phyloP scores from a whole-genome alignment of 2,888 invertebrate species.

The Pristionchus mayeri region DNA sequence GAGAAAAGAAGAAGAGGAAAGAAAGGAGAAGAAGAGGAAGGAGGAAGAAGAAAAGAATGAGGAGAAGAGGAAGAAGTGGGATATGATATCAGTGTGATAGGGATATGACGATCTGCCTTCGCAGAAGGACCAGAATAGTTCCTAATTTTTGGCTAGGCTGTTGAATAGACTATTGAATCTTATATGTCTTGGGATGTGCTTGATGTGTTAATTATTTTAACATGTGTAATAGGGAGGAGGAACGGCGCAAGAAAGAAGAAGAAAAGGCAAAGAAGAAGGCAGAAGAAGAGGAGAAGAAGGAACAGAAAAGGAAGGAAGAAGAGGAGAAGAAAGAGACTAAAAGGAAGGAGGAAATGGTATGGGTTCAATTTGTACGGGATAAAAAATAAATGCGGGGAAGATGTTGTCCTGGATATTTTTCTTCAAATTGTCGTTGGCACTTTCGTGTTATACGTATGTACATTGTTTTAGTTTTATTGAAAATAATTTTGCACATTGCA shows the following conservation, averaged over 20 bases:
- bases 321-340: conserved; percentile 53
- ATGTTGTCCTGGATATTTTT: too few species aligned
- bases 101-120: neutral
- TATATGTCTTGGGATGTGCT: too few species aligned
- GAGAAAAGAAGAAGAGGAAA: conserved; percentile 53
- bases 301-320: conserved; percentile 51
- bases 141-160: too few species aligned
- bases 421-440: too few species aligned
- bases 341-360: conserved; percentile 55
- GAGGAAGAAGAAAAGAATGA: conserved; percentile 40
- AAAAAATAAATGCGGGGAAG: conserved; percentile 24
- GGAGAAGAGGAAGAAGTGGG: conserved; percentile 27
- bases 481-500: too few species aligned
- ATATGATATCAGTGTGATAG: neutral
- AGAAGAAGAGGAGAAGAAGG: conserved; percentile 56
- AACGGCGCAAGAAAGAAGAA: conserved; percentile 49
- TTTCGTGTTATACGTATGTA: too few species aligned
- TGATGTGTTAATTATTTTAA: too few species aligned
- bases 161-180: too few species aligned
- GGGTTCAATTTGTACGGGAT: too few species aligned
- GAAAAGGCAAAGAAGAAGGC: conserved; percentile 58
- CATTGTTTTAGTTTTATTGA: too few species aligned
- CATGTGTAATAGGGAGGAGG: neutral
- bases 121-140: too few species aligned
- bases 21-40: conserved; percentile 53